Evolutionary conservation across 1,140 invertebrate species (phyloP), one percentile per base, ranked within the genome.

Genomic region (Eriocheir sinensis): DNA sequence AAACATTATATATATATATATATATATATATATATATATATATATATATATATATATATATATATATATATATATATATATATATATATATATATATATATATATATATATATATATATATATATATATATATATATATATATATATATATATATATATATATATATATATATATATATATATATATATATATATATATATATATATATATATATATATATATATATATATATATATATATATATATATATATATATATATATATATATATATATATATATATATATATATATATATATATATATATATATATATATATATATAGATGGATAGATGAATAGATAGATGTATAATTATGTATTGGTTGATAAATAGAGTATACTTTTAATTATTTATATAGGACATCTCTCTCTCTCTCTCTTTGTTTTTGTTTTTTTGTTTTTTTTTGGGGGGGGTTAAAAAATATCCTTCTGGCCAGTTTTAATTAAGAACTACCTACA

Each of bases 181-280:
- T 88, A 88, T 88, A 88, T 88, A 88, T 88, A 88, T 88, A 88
- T 88, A 88, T 88, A 88, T 88, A 88, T 88, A 88, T 88, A 88
- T 88, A 88, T 88, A 88, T 88, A 88, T 32, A 12, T 94, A 95
- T 97, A 95, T 95, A 97, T 96, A 92, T 97, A 96, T 96, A 98
- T 99, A 53, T 97, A 97, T 94, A 99, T 97, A 96, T 98, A 99
- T 90, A 85, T 85, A 86, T 3, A 12, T 36, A 85, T 34, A 85
- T 34, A 9, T 30, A 86, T 30, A 86, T 30, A 86, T 30, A 86
- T 30, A 86, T 30, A 89, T 38, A 89, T 38, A 89, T 38, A 89
- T 38, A 89, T 38, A 89, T 38, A 89, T 38, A 89, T 38, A 89
- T 38, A 89, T 38, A 89, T 38, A 89, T 38, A 44, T 40, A 89